Conservation (phyloP, 2,113 vertebrate genomes). For the Romanogobio albipinnatus region DNA sequence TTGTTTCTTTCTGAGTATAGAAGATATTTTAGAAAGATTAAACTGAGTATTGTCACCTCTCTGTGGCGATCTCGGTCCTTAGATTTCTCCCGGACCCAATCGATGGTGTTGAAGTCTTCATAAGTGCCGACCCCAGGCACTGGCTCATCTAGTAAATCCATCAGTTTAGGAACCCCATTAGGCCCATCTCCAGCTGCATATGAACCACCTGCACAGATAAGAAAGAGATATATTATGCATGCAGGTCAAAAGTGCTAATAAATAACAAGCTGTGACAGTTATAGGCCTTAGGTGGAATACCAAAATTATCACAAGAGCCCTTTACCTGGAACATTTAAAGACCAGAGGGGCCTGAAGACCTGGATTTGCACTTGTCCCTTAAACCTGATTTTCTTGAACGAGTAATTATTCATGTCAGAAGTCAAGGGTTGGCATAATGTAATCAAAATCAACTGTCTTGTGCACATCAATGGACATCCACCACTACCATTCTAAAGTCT, state of each 20-base stretch:
- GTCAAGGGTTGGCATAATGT: neutral
- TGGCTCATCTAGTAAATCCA: constrained; percentile 86
- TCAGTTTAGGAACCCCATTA: constrained; percentile 75
- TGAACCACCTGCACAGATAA: constrained; percentile 69
- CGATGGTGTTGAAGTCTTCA: constrained; percentile 89
- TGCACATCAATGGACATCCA: neutral
- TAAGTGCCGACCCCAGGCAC: constrained; percentile 87
- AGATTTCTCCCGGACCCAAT: constrained; percentile 90
- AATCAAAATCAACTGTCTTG: neutral
- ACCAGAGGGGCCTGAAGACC: neutral
- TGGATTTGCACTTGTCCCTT: neutral
- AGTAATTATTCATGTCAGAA: neutral
- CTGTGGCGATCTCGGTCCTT: constrained; percentile 86
- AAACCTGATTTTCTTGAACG: neutral
- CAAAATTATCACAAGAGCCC: neutral
- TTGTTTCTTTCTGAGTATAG: neutral
- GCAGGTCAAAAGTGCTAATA: constrained; percentile 7
- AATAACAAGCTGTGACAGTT: neutral
- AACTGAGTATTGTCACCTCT: constrained; percentile 75
- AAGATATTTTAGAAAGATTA: neutral
- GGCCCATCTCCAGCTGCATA: constrained; percentile 77
- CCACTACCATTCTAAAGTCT: neutral
- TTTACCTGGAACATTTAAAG: neutral
- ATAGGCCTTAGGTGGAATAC: neutral
- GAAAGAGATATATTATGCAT: neutral